Evolutionary conservation across 1,140 invertebrate species (phyloP).

Genomic region (Heliconius hewitsoni): DNA sequence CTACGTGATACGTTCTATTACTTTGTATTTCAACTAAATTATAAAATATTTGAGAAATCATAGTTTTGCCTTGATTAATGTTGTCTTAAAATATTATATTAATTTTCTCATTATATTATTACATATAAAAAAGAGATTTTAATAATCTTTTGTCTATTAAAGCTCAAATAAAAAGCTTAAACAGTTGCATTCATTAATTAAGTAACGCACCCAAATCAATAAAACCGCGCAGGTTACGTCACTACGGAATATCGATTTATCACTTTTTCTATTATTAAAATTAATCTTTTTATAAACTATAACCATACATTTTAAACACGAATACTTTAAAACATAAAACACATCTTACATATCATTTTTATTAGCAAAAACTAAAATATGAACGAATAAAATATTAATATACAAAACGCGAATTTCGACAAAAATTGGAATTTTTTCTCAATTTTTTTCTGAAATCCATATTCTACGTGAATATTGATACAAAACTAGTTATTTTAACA

Average conservation of each 20-base stretch:
- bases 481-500: not conserved
- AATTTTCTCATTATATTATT: not conserved
- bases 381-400: not conserved
- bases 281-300: not conserved
- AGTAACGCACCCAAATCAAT: conserved; percentile 1
- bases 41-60: not conserved
- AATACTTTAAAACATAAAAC: not conserved
- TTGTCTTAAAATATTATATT: not conserved
- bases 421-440: not conserved
- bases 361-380: not conserved
- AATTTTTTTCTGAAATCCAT: not conserved
- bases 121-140: not conserved
- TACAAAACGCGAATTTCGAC: not conserved
- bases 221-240: not conserved
- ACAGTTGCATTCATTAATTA: conserved; percentile 2
- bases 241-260: conserved; percentile 5
- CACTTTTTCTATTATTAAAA: conserved; percentile 1
- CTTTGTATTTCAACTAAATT: not conserved
- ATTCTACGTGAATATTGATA: not conserved
- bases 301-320: not conserved
- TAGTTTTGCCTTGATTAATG: not conserved
- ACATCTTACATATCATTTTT: not conserved
- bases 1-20: not conserved
- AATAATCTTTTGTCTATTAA: not conserved
- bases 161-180: not conserved